Base-by-base conservation (phyloP, 2,888 invertebrate genomes). In the Apomyelois bistriatella region DNA sequence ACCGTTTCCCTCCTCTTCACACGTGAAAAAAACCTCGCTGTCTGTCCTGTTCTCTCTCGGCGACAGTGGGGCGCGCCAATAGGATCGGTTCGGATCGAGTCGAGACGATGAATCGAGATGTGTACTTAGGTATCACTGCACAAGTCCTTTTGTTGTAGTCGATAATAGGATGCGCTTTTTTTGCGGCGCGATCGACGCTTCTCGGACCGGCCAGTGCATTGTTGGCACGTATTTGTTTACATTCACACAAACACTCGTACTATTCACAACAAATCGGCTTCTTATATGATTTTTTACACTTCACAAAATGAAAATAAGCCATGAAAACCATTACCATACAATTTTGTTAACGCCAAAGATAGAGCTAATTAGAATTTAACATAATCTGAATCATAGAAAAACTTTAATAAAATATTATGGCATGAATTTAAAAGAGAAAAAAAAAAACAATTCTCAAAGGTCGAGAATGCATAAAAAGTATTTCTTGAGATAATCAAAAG, bases 41-140 rank as follows among this genome's bases (percentile, higher is more conserved):
- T 58, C 70, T 76, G 67, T 88, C 89, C 69, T 83, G 66, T 62
- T 89, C 80, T 53, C 71, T 55, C 88, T 68, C 85, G 85, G 84
- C 84, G 88, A 83, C 89, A 85, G 89, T 82, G 87, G 88, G 87
- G 86, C 87, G 87, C 89, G 89, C 90, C 89, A 89, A 89, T 90
- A 76, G 86, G 85, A 87, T 89, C 86, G 85, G 85, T 78, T 87
- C 86, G 82, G 82, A 86, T 85, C 88, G 87, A 86, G 86, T 86
- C 81, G 88, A 88, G 88, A 87, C 87, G 88, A 87, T 88, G 90
- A 88, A 90, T 90, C 89, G 89, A 90, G 89, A 89, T 88, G 88
- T 87, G 86, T 89, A 88, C 89, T 90, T 90, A 89, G 90, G 89
- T 89, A 90, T 87, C 88, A 87, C 82, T 89, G 88, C 86, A 86